These are phyloP conservation scores for Patagioenas fasciata DNA, from an alignment of 2,113 vertebrate species.

Conservation along the genomic window DNA sequence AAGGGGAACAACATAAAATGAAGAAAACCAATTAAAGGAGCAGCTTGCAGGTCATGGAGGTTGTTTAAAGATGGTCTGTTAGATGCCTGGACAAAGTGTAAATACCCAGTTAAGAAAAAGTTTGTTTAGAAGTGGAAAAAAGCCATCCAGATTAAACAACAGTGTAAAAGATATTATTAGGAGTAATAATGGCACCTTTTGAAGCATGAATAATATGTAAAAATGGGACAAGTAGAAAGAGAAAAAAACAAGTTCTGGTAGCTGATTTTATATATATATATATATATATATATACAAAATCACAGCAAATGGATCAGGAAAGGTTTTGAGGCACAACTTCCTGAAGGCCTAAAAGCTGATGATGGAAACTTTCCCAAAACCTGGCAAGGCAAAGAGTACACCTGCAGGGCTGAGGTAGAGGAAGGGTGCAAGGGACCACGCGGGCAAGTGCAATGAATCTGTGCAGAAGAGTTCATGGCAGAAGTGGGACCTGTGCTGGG, in stretches of 20 bases:
- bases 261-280: no score
- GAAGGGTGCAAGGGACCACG: fast-evolving
- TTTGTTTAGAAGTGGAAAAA: neutral
- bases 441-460: neutral
- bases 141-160: neutral
- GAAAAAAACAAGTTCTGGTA: neutral
- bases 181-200: neutral
- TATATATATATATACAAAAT: no score
- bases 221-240: neutral
- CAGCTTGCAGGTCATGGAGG: neutral
- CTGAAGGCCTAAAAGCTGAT: neutral
- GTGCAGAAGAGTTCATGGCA: neutral
- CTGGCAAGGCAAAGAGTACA: neutral
- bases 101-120: neutral
- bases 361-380: neutral
- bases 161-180: neutral
- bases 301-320: neutral
- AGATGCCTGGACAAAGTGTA: neutral
- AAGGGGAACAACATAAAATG: neutral
- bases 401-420: fast-evolving
- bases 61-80: neutral
- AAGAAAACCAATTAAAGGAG: neutral
- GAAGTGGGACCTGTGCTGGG: fast-evolving
- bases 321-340: neutral
- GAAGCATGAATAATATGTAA: neutral